Evolutionary conservation across 2,797 vertebrate genomes (phyloP).

Genomic region (Fratercula arctica): DNA sequence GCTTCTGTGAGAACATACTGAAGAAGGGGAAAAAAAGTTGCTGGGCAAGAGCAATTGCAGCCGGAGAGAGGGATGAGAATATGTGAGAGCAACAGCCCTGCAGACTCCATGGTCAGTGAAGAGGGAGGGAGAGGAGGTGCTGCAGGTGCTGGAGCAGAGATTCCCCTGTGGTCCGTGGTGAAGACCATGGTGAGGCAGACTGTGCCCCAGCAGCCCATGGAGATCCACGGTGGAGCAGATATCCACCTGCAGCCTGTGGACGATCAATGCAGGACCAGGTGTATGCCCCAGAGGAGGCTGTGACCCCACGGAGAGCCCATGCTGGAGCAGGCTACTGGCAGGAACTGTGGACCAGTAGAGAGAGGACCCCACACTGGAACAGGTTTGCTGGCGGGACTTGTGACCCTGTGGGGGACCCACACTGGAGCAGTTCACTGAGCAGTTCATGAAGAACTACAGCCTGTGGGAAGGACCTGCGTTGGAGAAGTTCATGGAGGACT

Average conservation of each 20-base stretch:
- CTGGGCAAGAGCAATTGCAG: background rate
- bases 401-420: background rate
- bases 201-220: background rate
- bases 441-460: background rate
- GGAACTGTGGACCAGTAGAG: background rate
- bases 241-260: background rate
- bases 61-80: background rate
- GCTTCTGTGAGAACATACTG: background rate
- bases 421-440: background rate
- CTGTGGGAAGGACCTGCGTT: background rate
- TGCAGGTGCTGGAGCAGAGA: background rate
- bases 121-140: background rate
- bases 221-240: background rate
- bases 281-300: background rate
- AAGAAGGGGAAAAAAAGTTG: background rate
- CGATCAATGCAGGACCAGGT: background rate
- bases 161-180: background rate
- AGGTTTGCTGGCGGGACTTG: background rate
- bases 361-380: background rate
- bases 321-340: background rate
- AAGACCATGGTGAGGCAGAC: background rate
- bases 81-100: background rate
- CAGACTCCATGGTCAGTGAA: background rate
- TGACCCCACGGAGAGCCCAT: background rate
- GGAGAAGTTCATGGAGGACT: background rate